phyloP scores from a whole-genome alignment of 2,797 vertebrate genomes.

The Lophotriccus pileatus region DNA sequence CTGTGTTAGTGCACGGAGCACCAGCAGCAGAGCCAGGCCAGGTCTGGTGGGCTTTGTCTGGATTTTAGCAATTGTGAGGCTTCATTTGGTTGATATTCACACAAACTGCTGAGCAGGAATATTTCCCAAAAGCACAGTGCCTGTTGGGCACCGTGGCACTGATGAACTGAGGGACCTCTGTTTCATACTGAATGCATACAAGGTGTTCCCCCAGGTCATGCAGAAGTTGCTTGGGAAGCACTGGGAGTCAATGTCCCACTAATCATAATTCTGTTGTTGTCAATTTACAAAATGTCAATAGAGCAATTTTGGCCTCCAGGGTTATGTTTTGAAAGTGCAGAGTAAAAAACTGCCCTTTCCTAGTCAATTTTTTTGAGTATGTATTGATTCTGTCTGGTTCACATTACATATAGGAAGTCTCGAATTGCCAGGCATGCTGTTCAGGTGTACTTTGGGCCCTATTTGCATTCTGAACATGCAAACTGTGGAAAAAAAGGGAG shows the following conservation, averaged over 20 bases:
- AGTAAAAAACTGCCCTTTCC: background rate
- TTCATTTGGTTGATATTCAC: background rate
- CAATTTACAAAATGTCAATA: background rate
- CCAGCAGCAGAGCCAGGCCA: background rate
- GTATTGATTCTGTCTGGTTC: background rate
- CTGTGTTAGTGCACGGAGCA: background rate
- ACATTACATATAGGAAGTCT: background rate
- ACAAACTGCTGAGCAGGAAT: background rate
- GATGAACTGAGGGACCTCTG: background rate
- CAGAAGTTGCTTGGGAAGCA: background rate
- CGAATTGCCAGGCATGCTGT: background rate
- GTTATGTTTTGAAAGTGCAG: background rate
- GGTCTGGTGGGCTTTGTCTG: background rate
- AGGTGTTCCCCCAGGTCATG: background rate
- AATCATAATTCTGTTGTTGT: background rate
- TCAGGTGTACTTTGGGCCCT: background rate
- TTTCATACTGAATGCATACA: background rate
- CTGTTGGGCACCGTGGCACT: background rate
- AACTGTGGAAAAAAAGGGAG: background rate
- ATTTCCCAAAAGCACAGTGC: background rate
- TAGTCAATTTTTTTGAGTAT: background rate
- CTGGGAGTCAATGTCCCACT: background rate
- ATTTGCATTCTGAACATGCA: background rate
- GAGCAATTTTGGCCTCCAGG: background rate
- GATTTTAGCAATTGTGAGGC: background rate